Evolutionary conservation across 2,888 invertebrate genomes (phyloP), one percentile per base, ranked within the genome.

Genomic region (Dicyrtoma fusca): DNA sequence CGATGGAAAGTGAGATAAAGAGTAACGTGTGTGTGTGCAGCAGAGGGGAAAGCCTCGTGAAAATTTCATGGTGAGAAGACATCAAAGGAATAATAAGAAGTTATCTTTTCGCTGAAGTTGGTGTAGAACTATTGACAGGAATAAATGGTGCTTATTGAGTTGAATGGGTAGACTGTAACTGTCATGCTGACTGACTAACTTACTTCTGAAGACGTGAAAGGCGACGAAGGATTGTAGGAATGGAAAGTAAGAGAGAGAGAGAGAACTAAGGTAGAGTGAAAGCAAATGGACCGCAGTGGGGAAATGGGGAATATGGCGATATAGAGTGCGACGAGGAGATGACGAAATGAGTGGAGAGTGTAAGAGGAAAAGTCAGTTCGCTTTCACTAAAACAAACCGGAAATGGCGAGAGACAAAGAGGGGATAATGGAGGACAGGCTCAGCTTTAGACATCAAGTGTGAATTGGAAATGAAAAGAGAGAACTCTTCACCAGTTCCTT

Each of bases 381-480:
- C 19, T 49, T 49, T n/a, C 49, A 17, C 19, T 47, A 23, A 51
- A 66, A 34, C 26, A 53, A 53, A 66, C 66, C 66, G 66, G 66
- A 66, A 66, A 66, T 66, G 66, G 53, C 34, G 55, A 53, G 51
- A 53, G 62, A 44, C 42, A 44, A 62, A 42, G 44, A 34, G 66
- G 45, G 34, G 26, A 53, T 66, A 66, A 51, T 53, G 19, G 53
- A 66, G 66, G 53, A 66, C 66, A 66, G 66, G 26, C 23, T 23
- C 26, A 49, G 25, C 51, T 49, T 17, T 8, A 42, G 61, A 66
- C 51, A 34, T 66, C 47, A 63, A 51, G 17, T 66, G 66, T 53
- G 66, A 66, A 51, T 66, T 53, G 66, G 51, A 55, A 66, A 66
- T 66, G 66, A 66, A 65, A 59, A 47, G 49, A n/a, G 5, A 66